Base-by-base conservation (phyloP, 2,797 vertebrate genomes). In the Emys orbicularis region DNA sequence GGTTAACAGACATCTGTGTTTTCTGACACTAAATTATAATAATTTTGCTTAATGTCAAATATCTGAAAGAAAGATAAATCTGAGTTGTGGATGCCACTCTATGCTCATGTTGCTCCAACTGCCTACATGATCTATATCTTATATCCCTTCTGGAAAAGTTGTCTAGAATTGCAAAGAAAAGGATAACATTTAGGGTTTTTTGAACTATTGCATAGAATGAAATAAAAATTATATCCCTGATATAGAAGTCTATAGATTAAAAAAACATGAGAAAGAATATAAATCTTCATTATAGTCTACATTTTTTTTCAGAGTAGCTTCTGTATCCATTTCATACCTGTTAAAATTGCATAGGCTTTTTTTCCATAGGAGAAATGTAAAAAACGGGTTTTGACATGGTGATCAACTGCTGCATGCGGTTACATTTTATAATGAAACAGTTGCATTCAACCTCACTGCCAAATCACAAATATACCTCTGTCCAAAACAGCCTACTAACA, bases 391-490 rank as follows among this genome's bases (percentile, higher is more conserved):
- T 59, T 84, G 89, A 3, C 5, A 21, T 1, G 9, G 16, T 25
- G 25, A 59, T 15, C 34, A 68, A 59, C 65, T 19, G 19, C 44
- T 19, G 21, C 31, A 27, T 25, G 0, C 2, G 2, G 15, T 76
- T n/a, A 27, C 9, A 16, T 0, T 0, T 41, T 34, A 9, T 3
- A 25, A 49, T 0, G 1, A 0, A 44, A 88, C 10, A 15, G 18
- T 2, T 16, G 61, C 57, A 85, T 5, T 83, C 52, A 74, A 6
- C 21, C 10, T 0, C 1, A 81, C 31, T 87, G 56, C 65, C 76
- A 10, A 81, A 44, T n/a, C 9, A 8, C 37, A 49, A 76, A 72
- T 80, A 25, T 16, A 19, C 1, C 31, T 6, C 2, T 61, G 81
- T 5, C 6, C 41, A 7, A 91, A 81, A 53, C 4, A 57, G 5